phyloP scores from a whole-genome alignment of 2,797 vertebrate species.

The Orientallactaga sibirica region DNA sequence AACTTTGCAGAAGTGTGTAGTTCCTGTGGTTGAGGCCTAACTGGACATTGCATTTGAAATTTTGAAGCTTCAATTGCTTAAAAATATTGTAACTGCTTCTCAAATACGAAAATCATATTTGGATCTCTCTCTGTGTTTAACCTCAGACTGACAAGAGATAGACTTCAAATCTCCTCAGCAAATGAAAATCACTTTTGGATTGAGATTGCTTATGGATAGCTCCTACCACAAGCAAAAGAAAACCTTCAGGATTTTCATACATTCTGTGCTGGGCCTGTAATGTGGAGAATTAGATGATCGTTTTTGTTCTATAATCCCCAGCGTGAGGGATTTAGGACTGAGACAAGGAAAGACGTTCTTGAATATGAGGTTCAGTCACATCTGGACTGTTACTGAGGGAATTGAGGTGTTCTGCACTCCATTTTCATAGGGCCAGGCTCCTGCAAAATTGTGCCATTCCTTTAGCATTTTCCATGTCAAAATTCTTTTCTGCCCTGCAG shows the following conservation, averaged over 20 bases:
- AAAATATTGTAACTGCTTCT: conserved; percentile 83
- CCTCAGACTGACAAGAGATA: conserved; percentile 80
- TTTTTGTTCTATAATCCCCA: conserved; percentile 60
- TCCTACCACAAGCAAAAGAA: conserved; percentile 69
- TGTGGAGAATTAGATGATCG: conserved; percentile 53
- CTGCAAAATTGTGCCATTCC: conserved; percentile 58
- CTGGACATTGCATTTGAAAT: conserved; percentile 78
- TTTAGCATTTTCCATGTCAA: conserved; percentile 41
- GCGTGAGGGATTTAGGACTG: conserved; percentile 65
- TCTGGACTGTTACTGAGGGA: conserved; percentile 69
- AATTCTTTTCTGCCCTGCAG: neutral
- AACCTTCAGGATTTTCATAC: conserved; percentile 60
- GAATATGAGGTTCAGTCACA: conserved; percentile 64
- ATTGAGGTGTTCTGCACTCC: conserved; percentile 57
- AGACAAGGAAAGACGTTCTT: conserved; percentile 69
- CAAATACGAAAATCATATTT: conserved; percentile 82
- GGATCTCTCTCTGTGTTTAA: conserved; percentile 82
- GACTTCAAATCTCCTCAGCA: conserved; percentile 78
- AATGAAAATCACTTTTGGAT: conserved; percentile 81
- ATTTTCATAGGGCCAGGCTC: conserved; percentile 65
- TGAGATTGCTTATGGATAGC: conserved; percentile 77
- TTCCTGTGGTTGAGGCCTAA: conserved; percentile 64
- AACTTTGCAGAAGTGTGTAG: conserved; percentile 73
- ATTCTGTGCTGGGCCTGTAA: conserved; percentile 60
- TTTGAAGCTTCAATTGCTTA: conserved; percentile 80